Evolutionary conservation across 1,140 invertebrate genomes (phyloP).

Genomic region (Temnothorax curvispinosus): DNA sequence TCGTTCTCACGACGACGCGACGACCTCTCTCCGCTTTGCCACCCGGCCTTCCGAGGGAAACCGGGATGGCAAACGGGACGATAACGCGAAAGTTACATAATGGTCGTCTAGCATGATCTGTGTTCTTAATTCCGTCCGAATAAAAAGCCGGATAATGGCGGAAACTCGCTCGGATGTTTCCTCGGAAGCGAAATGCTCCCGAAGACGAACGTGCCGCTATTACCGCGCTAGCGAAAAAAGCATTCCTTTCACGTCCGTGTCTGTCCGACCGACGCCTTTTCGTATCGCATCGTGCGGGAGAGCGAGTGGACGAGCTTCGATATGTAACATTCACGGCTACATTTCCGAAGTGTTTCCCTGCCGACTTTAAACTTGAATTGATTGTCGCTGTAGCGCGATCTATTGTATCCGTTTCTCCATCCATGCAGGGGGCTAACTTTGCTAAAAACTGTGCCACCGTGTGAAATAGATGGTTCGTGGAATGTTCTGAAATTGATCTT

Average conservation of each 20-base stretch:
- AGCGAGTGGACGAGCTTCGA: conserved; percentile 15
- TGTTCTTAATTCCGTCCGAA: conserved; percentile 53
- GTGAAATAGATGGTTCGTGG: conserved; percentile 39
- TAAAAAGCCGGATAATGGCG: conserved; percentile 56
- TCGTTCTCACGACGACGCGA: not conserved
- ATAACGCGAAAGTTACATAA: conserved; percentile 49
- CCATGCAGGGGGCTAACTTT: not conserved
- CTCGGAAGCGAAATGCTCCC: conserved; percentile 21
- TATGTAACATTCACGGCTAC: conserved; percentile 47
- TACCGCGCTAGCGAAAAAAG: conserved; percentile 42
- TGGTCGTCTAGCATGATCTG: conserved; percentile 53
- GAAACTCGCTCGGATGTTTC: conserved; percentile 48
- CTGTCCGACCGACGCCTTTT: not conserved
- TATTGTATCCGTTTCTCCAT: conserved; percentile 39
- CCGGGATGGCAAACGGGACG: not conserved
- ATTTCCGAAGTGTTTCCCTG: conserved; percentile 1
- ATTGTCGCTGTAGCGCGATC: conserved; percentile 53
- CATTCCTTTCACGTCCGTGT: conserved; percentile 21
- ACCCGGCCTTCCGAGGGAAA: not conserved
- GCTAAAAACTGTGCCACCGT: conserved; percentile 47
- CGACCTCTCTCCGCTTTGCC: not conserved
- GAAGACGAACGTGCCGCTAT: conserved; percentile 49
- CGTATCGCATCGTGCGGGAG: not conserved
- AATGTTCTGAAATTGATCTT: conserved; percentile 13
- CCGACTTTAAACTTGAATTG: conserved; percentile 53